phyloP scores from a whole-genome alignment of 2,113 vertebrate species.

The Nothobranchius furzeri region DNA sequence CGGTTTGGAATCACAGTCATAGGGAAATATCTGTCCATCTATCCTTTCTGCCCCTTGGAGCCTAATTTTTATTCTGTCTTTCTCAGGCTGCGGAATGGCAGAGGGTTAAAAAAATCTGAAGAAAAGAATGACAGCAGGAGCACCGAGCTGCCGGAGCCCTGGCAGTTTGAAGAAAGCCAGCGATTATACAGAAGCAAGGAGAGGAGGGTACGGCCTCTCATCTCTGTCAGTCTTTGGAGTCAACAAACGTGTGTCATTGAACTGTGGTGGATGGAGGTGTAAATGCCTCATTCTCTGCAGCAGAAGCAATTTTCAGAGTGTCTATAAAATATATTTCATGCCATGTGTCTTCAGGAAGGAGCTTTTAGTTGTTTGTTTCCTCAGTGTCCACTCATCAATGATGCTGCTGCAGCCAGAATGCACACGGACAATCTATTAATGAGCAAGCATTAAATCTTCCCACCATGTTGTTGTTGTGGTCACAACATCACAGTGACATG shows the following conservation, averaged over 20 bases:
- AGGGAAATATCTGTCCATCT: not conserved
- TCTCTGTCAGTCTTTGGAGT: slow-evolving; percentile 9
- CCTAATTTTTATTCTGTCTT: slow-evolving; percentile 6
- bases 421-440: not conserved
- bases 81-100: slow-evolving; percentile 75
- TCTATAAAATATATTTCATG: not conserved
- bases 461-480: not conserved
- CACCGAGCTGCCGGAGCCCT: slow-evolving; percentile 36
- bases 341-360: not conserved
- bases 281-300: slow-evolving; percentile 2
- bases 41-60: not conserved
- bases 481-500: no score
- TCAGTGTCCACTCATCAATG: not conserved
- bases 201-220: slow-evolving; percentile 57
- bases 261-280: not conserved
- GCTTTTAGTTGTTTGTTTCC: not conserved
- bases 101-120: slow-evolving; percentile 65
- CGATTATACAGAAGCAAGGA: slow-evolving; percentile 53
- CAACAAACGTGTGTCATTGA: slow-evolving; percentile 7
- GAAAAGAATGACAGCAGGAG: slow-evolving; percentile 52
- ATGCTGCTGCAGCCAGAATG: not conserved
- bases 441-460: not conserved
- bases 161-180: slow-evolving; percentile 62
- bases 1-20: not conserved
- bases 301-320: not conserved